These are phyloP conservation scores for Nothoprocta pentlandii DNA, from an alignment of 2,113 vertebrate genomes.

Conservation along the genomic window DNA sequence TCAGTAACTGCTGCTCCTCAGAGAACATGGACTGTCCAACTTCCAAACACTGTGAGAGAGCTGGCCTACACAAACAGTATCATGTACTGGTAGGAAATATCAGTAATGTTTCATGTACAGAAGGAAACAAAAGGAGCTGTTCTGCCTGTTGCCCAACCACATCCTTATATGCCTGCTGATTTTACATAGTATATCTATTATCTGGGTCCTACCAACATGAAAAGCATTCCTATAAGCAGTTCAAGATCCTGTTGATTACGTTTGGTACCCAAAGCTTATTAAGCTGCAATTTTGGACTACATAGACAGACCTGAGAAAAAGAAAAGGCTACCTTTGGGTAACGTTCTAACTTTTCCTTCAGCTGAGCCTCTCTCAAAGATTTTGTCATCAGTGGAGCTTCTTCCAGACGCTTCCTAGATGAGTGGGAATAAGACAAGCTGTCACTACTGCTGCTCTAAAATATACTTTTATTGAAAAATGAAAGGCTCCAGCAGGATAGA, in stretches of 20 bases:
- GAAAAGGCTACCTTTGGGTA: slow-evolving; percentile 89
- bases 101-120: background rate
- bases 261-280: background rate
- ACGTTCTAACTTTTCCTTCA: slow-evolving; percentile 88
- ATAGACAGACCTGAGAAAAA: background rate
- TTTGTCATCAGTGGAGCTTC: slow-evolving; percentile 92
- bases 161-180: background rate
- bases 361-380: slow-evolving; percentile 84
- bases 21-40: background rate
- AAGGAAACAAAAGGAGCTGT: background rate
- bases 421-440: background rate
- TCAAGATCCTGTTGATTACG: background rate
- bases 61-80: background rate
- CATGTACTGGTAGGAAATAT: too few relatives aligned
- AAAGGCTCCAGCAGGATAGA: background rate
- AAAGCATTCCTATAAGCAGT: background rate
- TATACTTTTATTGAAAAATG: background rate
- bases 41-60: background rate
- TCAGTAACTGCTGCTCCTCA: background rate
- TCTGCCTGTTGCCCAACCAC: background rate
- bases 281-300: background rate
- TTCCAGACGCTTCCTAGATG: slow-evolving; percentile 86
- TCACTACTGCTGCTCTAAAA: background rate
- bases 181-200: background rate
- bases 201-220: background rate